phyloP scores from a whole-genome alignment of 1,140 invertebrate species.

The Calycopis cecrops region DNA sequence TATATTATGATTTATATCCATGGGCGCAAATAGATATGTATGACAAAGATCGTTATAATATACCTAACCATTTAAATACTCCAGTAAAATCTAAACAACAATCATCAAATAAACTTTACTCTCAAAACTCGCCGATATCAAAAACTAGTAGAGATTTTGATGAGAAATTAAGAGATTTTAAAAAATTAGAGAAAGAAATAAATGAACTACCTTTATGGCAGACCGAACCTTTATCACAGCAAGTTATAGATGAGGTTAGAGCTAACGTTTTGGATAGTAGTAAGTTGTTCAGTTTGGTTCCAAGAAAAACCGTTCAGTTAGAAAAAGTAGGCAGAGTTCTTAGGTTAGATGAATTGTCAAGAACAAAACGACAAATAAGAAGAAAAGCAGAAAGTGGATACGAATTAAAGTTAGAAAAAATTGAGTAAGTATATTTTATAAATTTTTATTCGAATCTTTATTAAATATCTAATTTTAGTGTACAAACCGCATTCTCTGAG shows the following conservation, averaged over 20 bases:
- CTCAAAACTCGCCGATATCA: conserved; percentile 3
- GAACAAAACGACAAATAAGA: conserved; percentile 32
- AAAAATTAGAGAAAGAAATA: conserved; percentile 18
- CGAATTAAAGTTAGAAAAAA: conserved; percentile 46
- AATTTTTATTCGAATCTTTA: conserved; percentile 12
- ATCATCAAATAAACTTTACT: not conserved
- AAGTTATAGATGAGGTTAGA: conserved; percentile 50
- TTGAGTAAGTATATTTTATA: conserved; percentile 33
- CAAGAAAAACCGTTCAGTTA: conserved; percentile 48
- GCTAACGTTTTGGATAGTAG: conserved; percentile 42
- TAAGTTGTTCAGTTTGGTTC: conserved; percentile 36
- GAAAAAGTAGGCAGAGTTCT: conserved; percentile 51
- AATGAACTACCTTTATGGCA: conserved; percentile 43
- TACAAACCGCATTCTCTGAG: too few species aligned
- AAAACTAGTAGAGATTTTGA: too few species aligned
- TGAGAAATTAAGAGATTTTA: too few species aligned
- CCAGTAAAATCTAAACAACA: conserved; percentile 11
- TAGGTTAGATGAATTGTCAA: conserved; percentile 43
- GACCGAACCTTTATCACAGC: conserved; percentile 36
- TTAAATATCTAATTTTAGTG: too few species aligned
- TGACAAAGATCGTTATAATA: conserved; percentile 27
- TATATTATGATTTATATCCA: conserved; percentile 36
- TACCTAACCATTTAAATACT: conserved; percentile 25
- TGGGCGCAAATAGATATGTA: conserved; percentile 34
- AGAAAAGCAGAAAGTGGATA: conserved; percentile 17